Conservation (phyloP, 2,888 invertebrate species). For the Laothoe populi region DNA sequence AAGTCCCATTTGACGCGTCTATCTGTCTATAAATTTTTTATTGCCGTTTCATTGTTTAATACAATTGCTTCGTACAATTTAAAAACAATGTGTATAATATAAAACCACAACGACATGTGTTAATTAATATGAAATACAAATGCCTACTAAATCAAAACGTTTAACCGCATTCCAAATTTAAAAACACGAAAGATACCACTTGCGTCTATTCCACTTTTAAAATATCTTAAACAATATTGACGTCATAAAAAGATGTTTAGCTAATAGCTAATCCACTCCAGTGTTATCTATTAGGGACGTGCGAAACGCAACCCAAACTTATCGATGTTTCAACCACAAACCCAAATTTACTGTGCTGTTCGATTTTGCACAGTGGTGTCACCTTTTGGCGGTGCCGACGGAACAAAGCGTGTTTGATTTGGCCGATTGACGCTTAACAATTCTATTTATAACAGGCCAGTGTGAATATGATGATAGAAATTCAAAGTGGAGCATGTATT, state of each 20-base stretch:
- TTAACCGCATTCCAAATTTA: too few species aligned
- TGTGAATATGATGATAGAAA: constrained; percentile 23
- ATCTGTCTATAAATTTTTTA: too few species aligned
- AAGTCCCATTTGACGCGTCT: too few species aligned
- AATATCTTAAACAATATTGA: constrained; percentile 1
- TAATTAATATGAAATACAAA: too few species aligned
- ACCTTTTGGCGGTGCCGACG: constrained; percentile 28
- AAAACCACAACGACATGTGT: too few species aligned
- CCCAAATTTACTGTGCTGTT: neutral
- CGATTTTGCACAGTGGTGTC: constrained; percentile 27
- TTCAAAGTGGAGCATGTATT: neutral
- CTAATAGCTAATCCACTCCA: constrained; percentile 8
- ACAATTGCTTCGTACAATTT: too few species aligned
- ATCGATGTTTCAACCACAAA: constrained; percentile 8
- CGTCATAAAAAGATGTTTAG: constrained; percentile 8
- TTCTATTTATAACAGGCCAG: constrained; percentile 26
- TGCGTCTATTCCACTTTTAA: neutral
- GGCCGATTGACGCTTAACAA: constrained; percentile 26
- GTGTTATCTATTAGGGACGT: constrained; percentile 19
- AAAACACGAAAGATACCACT: neutral
- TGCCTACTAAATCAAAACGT: too few species aligned
- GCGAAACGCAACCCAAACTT: constrained; percentile 18
- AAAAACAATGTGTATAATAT: too few species aligned
- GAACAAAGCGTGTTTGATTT: constrained; percentile 22
- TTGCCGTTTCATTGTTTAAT: too few species aligned